phyloP scores from a whole-genome alignment of 2,888 invertebrate genomes.

The Erebia ligea region DNA sequence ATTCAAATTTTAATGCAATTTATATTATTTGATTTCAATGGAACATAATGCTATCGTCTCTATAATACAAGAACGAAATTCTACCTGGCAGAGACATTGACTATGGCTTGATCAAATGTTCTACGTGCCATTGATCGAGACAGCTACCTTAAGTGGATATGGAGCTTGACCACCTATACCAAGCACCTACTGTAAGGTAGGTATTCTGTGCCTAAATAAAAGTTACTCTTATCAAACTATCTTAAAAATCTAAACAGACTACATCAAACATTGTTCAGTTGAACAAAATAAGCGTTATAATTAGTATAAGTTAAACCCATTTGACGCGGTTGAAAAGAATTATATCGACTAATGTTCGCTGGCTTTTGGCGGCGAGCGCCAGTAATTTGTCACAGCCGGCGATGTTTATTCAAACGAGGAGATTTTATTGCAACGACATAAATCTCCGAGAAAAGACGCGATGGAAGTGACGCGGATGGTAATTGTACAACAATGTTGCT shows the following conservation, averaged over 20 bases:
- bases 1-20: too few species aligned
- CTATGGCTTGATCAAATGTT: too few species aligned
- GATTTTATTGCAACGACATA: constrained; percentile 80
- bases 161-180: not conserved
- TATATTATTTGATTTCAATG: too few species aligned
- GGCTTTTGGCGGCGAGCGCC: constrained; percentile 67
- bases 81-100: too few species aligned
- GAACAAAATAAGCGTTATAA: constrained; percentile 9
- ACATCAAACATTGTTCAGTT: not conserved
- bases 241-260: too few species aligned
- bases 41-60: too few species aligned
- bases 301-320: constrained; percentile 13
- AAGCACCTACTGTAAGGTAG: too few species aligned
- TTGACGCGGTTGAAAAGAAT: constrained; percentile 58
- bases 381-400: constrained; percentile 76
- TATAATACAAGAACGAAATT: too few species aligned
- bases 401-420: constrained; percentile 81
- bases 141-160: not conserved
- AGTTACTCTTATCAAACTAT: too few species aligned
- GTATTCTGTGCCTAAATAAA: too few species aligned
- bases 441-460: constrained; percentile 68
- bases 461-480: constrained; percentile 69
- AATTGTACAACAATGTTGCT: constrained; percentile 66
- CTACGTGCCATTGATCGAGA: too few species aligned
- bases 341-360: constrained; percentile 73